These are phyloP conservation scores for Phodopus roborovskii DNA, from an alignment of 2,113 vertebrate genomes.

Conservation along the genomic window DNA sequence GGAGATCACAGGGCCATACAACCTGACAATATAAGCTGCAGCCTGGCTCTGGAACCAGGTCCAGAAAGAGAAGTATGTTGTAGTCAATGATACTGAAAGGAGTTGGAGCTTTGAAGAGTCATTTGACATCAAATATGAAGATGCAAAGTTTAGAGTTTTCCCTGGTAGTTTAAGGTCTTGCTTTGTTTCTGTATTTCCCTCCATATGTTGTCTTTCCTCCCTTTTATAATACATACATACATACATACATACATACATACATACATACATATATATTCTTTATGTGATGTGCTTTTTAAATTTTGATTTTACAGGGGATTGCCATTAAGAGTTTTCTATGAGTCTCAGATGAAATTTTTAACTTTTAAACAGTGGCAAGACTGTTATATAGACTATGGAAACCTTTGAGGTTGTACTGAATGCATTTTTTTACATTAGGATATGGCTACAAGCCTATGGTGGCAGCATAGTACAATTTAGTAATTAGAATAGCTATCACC, in stretches of 20 bases:
- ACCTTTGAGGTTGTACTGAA: too few relatives aligned
- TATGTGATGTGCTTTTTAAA: neutral
- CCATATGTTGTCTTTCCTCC: neutral
- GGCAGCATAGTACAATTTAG: accelerated
- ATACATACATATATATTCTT: too few relatives aligned
- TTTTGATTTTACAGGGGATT: neutral
- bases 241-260: too few relatives aligned
- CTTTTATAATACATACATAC: too few relatives aligned
- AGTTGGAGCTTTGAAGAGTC: neutral
- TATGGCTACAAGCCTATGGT: neutral
- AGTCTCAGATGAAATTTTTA: neutral
- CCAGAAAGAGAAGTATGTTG: neutral
- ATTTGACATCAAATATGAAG: neutral
- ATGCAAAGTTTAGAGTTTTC: neutral
- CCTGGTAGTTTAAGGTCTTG: neutral
- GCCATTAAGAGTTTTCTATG: neutral
- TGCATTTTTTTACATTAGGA: neutral
- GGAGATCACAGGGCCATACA: neutral
- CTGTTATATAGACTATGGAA: too few relatives aligned
- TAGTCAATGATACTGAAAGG: neutral
- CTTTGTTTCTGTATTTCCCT: neutral
- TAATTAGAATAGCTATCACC: neutral
- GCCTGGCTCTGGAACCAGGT: neutral
- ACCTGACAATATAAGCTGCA: neutral
- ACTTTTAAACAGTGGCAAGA: neutral